These are phyloP conservation scores for Xylota segnis DNA, from an alignment of 2,888 invertebrate species.

Conservation along the genomic window DNA sequence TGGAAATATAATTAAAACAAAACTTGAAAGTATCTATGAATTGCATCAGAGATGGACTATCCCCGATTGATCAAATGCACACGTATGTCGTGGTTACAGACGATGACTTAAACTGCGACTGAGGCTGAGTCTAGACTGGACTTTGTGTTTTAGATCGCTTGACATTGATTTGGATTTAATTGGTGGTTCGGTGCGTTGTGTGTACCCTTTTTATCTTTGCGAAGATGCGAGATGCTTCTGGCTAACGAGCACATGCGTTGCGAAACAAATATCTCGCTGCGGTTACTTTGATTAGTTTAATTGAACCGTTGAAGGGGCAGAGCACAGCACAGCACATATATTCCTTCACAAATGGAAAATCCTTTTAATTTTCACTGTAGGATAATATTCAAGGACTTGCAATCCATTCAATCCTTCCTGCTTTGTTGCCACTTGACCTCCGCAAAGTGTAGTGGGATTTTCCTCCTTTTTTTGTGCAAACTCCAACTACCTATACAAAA, in stretches of 20 bases:
- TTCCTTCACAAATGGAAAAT: neutral
- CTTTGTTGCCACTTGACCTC: slow-evolving; percentile 53
- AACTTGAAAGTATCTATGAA: slow-evolving; percentile 65
- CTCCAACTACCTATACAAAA: neutral
- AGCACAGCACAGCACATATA: too few species aligned
- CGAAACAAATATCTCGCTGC: slow-evolving; percentile 15
- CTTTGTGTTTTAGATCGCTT: slow-evolving; percentile 50
- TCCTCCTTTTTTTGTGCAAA: slow-evolving; percentile 6
- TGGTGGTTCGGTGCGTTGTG: slow-evolving; percentile 44
- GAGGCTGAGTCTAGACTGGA: slow-evolving; percentile 61
- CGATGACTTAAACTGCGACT: neutral
- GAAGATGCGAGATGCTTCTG: slow-evolving; percentile 34
- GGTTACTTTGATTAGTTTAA: slow-evolving; percentile 42
- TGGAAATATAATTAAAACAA: slow-evolving; percentile 68
- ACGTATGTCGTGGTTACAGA: neutral
- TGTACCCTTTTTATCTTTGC: slow-evolving; percentile 13
- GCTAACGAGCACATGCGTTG: slow-evolving; percentile 34
- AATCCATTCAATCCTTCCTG: slow-evolving; percentile 24
- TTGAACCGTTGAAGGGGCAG: too few species aligned
- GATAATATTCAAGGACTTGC: neutral
- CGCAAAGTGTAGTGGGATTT: slow-evolving; percentile 25
- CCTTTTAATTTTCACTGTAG: slow-evolving; percentile 3
- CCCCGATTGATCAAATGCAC: slow-evolving; percentile 50
- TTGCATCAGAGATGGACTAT: slow-evolving; percentile 65
- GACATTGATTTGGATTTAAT: slow-evolving; percentile 73